Base-by-base conservation (phyloP, 2,113 vertebrate species). In the Vicugna pacos region DNA sequence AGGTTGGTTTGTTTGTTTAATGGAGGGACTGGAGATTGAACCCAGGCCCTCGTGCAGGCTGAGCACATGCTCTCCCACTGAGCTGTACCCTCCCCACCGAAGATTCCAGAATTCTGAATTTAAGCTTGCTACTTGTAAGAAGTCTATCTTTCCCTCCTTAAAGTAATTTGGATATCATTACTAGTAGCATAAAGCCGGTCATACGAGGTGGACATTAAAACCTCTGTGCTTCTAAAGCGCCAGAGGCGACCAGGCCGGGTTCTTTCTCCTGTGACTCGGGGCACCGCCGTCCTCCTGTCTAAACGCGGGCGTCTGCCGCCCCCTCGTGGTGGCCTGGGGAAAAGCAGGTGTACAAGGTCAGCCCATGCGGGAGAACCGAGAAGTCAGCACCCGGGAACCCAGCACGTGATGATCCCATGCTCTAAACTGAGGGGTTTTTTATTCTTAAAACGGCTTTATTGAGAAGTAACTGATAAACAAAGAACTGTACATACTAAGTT, bases 251-350 rank as follows among this genome's bases (percentile, higher is more conserved):
- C 22, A 35, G 6, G 26, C 26, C 3, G 4, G 0, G 12, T 30
- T 62, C 12, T n/a, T 38, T 54, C 13, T 12, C 46, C 70, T 86
- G 2, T 42, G 24, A 64, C 17, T 32, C 35, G 7, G 35, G 35
- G 50, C 0, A 1, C 72, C 13, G 32, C 54, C 60, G 30, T 12
- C 26, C 62, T 70, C 24, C 11, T 56, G 2, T 2, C 19, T 52
- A 88, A 50, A 89, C 22, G 6, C n/a, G 62, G 38, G n/a, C 28
- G 2, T 20, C 1, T 58, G 22, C 89, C 95, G 87, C 89, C 97
- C 86, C 93, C 97, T 97, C 46, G 77, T 90, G 97, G 20, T 24
- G 4, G 46, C 2, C 9, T 67, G 15, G 32, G 42, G 87, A 89
- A 64, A 54, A 35, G 90, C 92, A 84, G 50, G 16, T 15, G 64